phyloP scores from a whole-genome alignment of 2,888 invertebrate species.

The Trissonchulus latispiculum region DNA sequence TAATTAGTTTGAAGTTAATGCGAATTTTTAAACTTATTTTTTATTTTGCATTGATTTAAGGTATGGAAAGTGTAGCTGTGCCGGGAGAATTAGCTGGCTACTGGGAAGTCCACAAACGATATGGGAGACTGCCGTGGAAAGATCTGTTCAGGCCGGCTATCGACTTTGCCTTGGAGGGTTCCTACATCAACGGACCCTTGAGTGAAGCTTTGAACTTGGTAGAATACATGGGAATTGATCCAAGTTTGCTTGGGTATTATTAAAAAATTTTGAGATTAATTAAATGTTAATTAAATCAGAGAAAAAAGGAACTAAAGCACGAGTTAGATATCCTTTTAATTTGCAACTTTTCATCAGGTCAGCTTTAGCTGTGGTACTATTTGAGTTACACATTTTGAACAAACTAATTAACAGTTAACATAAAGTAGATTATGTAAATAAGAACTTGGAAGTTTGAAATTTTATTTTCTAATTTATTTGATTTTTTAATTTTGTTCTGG shows the following conservation, averaged over 20 bases:
- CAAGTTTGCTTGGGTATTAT: not conserved
- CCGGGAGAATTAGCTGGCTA: slow-evolving; percentile 42
- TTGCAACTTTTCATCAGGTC: no score
- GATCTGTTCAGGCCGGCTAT: slow-evolving; percentile 38
- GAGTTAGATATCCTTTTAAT: no score
- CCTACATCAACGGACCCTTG: slow-evolving; percentile 27
- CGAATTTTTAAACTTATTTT: no score
- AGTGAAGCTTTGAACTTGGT: not conserved
- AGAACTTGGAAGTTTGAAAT: no score
- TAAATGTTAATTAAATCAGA: not conserved
- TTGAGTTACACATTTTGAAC: no score
- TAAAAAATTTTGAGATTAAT: not conserved
- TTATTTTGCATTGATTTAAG: no score
- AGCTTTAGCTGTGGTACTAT: no score
- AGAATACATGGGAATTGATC: not conserved
- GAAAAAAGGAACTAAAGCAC: not conserved
- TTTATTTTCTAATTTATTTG: no score
- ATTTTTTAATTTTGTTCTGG: no score
- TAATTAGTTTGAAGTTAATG: no score
- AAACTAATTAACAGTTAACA: no score
- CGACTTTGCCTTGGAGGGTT: slow-evolving; percentile 30
- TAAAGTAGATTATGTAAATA: no score
- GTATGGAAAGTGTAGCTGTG: slow-evolving; percentile 31
- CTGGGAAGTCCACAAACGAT: slow-evolving; percentile 36
- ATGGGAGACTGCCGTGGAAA: slow-evolving; percentile 34